Evolutionary conservation across 2,113 vertebrate genomes (phyloP), one percentile per base, ranked within the genome.

Genomic region (Desmodus rotundus): DNA sequence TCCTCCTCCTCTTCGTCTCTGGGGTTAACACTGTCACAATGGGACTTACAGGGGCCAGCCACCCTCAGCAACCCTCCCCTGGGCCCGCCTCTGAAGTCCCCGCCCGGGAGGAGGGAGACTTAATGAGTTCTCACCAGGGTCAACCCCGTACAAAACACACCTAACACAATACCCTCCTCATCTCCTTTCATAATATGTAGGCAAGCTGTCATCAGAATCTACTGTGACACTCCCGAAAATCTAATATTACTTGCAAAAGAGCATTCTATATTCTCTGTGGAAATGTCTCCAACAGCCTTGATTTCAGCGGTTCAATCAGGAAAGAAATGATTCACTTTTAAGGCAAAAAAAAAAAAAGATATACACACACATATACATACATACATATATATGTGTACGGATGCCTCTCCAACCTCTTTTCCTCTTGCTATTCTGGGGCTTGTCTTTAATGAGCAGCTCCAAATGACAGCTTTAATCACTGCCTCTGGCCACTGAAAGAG

Each of bases 381-480:
- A 61, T 16, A 36, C 56, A 14, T 9, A 52, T 19, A 91, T 47
- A 93, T 87, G 95, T 85, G 74, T 92, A 91, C 50, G 68, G 88
- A 87, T 85, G 97, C 97, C 96, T 98, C 97, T 98, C 97, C 98
- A 98, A 96, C 98, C 98, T 98, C 98, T 98, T 98, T 98, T 98
- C 96, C 98, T 98, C 97, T 98, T 94, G 97, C 98, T 98, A 98
- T 98, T 99, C 98, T 82, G 97, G 98, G 97, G 98, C 98, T 98
- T 98, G 98, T 98, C 99, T 99, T 99, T 99, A 99, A 99, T 99
- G 99, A 99, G 99, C 99, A 99, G 99, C 99, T 99, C 99, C 98
- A 99, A 99, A 99, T 99, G 99, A 99, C 99, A 99, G 99, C 99
- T 99, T 99, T 99, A 99, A 99, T 99, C 99, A 99, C 99, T 98